A percentile compares a stretch with the other conserved stretches of the same genome.
Evolutionary conservation across 2,113 vertebrate species (phyloP).

Genomic region (Chlorocebus sabaeus): DNA sequence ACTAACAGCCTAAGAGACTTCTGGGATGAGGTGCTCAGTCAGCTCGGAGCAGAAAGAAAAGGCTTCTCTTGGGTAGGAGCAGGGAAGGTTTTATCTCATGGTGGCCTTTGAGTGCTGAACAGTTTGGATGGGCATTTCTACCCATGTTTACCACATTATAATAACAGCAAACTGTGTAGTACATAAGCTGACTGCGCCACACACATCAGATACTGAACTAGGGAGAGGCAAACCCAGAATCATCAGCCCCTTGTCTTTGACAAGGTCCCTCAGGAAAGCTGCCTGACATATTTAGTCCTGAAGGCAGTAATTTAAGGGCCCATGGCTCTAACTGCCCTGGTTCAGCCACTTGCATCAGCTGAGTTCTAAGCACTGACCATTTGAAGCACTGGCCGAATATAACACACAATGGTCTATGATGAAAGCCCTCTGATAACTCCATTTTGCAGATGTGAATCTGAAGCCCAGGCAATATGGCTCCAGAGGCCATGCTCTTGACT

Average conservation of each 20-base stretch:
- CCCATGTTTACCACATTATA: neutral
- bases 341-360: slow-evolving; percentile 18
- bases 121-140: rapidly evolving
- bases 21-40: neutral
- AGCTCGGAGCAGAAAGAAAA: neutral
- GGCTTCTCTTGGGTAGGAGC: neutral
- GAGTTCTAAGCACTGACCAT: no score
- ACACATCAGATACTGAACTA: neutral
- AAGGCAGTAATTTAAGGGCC: slow-evolving; percentile 56
- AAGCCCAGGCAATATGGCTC: neutral
- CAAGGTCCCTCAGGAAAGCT: neutral
- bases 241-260: slow-evolving; percentile 15
- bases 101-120: neutral
- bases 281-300: neutral
- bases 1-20: neutral
- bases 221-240: neutral
- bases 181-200: rapidly evolving
- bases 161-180: neutral
- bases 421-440: neutral
- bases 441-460: neutral
- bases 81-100: neutral
- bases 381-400: no score
- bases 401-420: neutral
- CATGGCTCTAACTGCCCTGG: slow-evolving; percentile 48
- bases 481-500: neutral